Evolutionary conservation across 2,797 vertebrate species (phyloP).

Genomic region (Notamacropus eugenii): DNA sequence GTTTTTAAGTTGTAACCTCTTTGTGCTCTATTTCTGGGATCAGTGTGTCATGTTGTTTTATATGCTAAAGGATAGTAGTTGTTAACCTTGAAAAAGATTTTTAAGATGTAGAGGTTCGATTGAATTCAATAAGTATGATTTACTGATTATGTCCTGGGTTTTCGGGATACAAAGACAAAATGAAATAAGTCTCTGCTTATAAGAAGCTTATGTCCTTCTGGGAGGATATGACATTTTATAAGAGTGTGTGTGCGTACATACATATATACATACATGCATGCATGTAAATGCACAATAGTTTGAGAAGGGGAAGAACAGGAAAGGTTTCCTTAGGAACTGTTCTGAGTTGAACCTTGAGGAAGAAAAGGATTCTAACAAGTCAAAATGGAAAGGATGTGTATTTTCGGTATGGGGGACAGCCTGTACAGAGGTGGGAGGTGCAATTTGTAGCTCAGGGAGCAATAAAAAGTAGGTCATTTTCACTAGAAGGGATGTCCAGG

Average conservation of each 20-base stretch:
- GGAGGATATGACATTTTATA: neutral
- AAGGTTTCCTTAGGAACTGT: conserved; percentile 4
- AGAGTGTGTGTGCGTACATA: neutral
- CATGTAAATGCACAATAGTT: neutral
- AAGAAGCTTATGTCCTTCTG: neutral
- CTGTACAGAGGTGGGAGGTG: neutral
- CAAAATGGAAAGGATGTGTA: neutral
- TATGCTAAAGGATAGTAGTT: neutral
- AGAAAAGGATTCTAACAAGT: neutral
- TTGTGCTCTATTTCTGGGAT: neutral
- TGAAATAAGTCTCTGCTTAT: neutral
- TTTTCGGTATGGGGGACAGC: conserved; percentile 8
- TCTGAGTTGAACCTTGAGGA: conserved; percentile 10
- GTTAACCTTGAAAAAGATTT: neutral
- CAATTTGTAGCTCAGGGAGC: neutral
- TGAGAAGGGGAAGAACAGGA: neutral
- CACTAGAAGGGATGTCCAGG: neutral
- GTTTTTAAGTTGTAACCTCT: neutral
- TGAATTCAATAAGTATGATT: neutral
- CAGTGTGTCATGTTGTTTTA: neutral
- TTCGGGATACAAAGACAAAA: neutral
- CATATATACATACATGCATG: fast-evolving
- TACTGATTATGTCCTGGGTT: neutral
- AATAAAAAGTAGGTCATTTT: neutral
- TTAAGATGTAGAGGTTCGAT: neutral